phyloP scores from a whole-genome alignment of 2,113 vertebrate species.

The Python bivittatus region DNA sequence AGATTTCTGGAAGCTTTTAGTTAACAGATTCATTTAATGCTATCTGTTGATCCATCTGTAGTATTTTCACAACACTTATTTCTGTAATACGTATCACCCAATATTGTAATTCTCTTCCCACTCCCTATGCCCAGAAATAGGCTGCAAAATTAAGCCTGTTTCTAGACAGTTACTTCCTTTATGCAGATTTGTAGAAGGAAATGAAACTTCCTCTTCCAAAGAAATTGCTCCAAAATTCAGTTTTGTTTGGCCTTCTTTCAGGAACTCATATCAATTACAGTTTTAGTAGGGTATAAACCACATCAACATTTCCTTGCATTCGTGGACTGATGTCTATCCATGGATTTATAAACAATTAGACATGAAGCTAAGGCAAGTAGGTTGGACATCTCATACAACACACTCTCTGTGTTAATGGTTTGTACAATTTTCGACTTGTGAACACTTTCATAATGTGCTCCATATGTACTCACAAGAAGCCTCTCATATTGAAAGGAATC shows the following conservation, averaged over 20 bases:
- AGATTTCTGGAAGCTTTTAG: background rate
- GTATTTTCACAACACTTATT: background rate
- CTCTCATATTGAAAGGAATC: background rate
- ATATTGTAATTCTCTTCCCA: background rate
- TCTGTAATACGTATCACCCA: background rate
- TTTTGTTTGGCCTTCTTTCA: slow-evolving; percentile 2
- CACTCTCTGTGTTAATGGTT: background rate
- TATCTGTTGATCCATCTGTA: background rate
- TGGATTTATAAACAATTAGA: background rate
- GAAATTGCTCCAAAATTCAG: background rate
- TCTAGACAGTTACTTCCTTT: background rate
- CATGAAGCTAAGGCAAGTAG: background rate
- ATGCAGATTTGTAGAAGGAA: slow-evolving; percentile 1
- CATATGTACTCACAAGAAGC: slow-evolving; percentile 35
- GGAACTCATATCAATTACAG: slow-evolving; percentile 15
- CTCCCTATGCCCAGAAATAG: fast-evolving
- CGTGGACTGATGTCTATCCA: background rate
- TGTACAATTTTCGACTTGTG: background rate
- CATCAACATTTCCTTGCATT: background rate
- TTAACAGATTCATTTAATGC: background rate
- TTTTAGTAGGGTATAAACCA: background rate
- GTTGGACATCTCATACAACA: background rate
- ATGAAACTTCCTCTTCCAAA: slow-evolving; percentile 27
- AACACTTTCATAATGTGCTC: slow-evolving; percentile 24
- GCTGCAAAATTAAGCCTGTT: slow-evolving; percentile 26